phyloP scores from a whole-genome alignment of 2,797 vertebrate genomes.

The Otolemur crassicaudatus region DNA sequence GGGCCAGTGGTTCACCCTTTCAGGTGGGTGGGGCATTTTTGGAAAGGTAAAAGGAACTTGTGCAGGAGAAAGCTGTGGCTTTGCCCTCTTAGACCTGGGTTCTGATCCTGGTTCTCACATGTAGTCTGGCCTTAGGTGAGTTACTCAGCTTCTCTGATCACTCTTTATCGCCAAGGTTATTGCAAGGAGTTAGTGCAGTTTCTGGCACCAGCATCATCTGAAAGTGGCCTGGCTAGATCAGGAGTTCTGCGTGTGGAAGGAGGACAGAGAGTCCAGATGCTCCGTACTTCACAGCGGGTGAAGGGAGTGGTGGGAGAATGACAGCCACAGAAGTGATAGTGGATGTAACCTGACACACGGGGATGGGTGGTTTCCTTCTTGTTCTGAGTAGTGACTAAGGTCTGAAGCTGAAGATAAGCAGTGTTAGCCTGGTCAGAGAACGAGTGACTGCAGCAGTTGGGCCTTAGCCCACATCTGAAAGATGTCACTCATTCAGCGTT shows the following conservation, averaged over 20 bases:
- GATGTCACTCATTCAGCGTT: neutral
- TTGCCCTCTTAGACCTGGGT: neutral
- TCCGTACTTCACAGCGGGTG: neutral
- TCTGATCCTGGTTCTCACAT: neutral
- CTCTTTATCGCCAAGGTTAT: neutral
- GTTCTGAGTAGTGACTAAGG: neutral
- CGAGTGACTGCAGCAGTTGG: neutral
- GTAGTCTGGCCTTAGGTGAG: neutral
- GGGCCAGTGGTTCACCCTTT: fast-evolving
- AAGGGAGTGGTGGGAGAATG: neutral
- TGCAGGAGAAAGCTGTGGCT: neutral
- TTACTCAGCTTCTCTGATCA: neutral
- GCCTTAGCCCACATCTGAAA: neutral
- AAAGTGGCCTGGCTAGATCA: neutral
- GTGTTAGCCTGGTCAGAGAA: neutral
- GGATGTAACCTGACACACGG: neutral
- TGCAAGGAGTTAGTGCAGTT: neutral
- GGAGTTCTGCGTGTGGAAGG: neutral
- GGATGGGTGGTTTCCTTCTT: neutral
- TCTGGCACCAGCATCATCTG: neutral
- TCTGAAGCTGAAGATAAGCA: fast-evolving
- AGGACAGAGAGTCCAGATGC: neutral
- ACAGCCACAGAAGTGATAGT: neutral
- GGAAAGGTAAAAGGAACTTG: neutral
- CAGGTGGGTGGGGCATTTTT: neutral